phyloP scores from a whole-genome alignment of 2,113 vertebrate genomes.

The Ctenomys sociabilis region DNA sequence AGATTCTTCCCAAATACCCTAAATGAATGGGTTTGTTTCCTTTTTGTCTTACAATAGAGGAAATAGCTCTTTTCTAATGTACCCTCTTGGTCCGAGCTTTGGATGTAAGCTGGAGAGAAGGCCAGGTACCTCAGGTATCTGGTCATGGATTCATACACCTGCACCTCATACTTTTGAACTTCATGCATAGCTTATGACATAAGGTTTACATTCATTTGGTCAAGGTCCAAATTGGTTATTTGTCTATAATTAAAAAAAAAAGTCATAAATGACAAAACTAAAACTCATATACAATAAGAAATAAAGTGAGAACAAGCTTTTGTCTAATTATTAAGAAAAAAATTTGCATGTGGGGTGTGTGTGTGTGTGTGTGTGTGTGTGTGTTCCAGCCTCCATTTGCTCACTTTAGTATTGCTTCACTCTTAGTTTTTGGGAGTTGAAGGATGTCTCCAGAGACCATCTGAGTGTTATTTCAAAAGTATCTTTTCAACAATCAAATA shows the following conservation, averaged over 20 bases:
- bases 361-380: not conserved
- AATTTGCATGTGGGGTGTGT: not conserved
- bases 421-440: not conserved
- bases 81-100: not conserved
- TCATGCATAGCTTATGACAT: not conserved
- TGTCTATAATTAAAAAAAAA: not conserved
- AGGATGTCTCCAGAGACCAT: not conserved
- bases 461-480: not conserved
- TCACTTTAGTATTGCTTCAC: not conserved
- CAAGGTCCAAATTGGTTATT: not conserved
- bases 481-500: not conserved
- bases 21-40: slow-evolving; percentile 75
- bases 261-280: not conserved
- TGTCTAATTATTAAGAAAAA: not conserved
- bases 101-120: not conserved
- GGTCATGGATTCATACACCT: not conserved
- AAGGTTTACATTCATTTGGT: not conserved
- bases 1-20: slow-evolving; percentile 72
- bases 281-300: not conserved
- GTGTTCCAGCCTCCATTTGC: no score
- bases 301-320: not conserved
- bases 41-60: slow-evolving; percentile 57
- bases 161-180: not conserved
- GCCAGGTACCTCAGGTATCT: not conserved
- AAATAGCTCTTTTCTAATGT: slow-evolving; percentile 2